Evolutionary conservation across 2,888 invertebrate genomes (phyloP).

Genomic region (Malthinus flaveolus): DNA sequence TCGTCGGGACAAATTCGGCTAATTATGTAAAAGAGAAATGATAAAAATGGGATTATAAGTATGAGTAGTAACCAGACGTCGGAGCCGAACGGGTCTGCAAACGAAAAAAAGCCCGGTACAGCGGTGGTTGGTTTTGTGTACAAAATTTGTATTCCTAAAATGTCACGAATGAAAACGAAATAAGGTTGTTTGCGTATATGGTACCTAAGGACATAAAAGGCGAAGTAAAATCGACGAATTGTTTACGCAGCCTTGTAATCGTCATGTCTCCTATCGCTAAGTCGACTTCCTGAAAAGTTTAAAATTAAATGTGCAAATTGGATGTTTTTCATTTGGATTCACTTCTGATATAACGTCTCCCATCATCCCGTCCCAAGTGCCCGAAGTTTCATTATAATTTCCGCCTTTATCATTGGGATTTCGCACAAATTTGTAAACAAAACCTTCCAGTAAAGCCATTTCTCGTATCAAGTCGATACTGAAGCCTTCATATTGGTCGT

Average conservation of each 20-base stretch:
- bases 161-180: slow-evolving; percentile 1
- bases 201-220: slow-evolving; percentile 90
- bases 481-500: slow-evolving; percentile 65
- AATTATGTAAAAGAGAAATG: slow-evolving; percentile 63
- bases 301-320: slow-evolving; percentile 3
- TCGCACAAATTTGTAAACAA: slow-evolving; percentile 62
- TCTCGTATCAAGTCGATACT: slow-evolving; percentile 66
- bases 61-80: slow-evolving; percentile 74
- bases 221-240: slow-evolving; percentile 90
- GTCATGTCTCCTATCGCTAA: slow-evolving; percentile 92
- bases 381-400: slow-evolving; percentile 51
- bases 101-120: slow-evolving; percentile 70
- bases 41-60: slow-evolving; percentile 66
- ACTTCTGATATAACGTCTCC: slow-evolving; percentile 48
- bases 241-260: slow-evolving; percentile 83
- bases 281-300: slow-evolving; percentile 72
- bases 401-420: slow-evolving; percentile 50
- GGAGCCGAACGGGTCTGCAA: slow-evolving; percentile 75
- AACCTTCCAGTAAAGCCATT: slow-evolving; percentile 60
- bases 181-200: neutral
- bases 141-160: slow-evolving; percentile 64
- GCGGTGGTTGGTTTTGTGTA: slow-evolving; percentile 67
- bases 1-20: slow-evolving; percentile 66
- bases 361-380: slow-evolving; percentile 76
- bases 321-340: neutral